These are phyloP conservation scores for Aspiorhynchus laticeps DNA, from an alignment of 2,113 vertebrate species.

Conservation along the genomic window DNA sequence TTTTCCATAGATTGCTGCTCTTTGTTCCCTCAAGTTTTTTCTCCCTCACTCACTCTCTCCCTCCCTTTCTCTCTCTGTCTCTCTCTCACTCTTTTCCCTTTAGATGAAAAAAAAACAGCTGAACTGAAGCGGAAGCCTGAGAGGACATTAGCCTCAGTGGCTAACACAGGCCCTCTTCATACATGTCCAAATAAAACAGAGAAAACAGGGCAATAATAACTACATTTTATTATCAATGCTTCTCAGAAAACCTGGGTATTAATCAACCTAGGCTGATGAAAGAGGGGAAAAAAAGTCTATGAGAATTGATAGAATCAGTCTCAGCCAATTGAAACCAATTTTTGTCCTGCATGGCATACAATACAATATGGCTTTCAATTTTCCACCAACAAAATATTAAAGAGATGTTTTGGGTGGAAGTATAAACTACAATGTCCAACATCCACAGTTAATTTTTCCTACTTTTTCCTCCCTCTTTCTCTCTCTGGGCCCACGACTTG, in stretches of 20 bases:
- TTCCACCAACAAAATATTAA: constrained; percentile 38
- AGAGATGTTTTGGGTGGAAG: constrained; percentile 21
- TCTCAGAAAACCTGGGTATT: not conserved
- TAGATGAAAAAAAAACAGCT: constrained; percentile 64
- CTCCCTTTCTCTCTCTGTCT: constrained; percentile 50
- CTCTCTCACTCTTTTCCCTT: constrained; percentile 62
- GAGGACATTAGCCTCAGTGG: constrained; percentile 57
- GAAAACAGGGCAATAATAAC: constrained; percentile 51
- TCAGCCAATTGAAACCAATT: not conserved
- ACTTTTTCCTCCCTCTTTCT: constrained; percentile 68
- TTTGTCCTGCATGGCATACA: not conserved
- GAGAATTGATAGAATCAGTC: not conserved
- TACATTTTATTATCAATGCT: no score
- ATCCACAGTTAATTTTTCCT: constrained; percentile 70
- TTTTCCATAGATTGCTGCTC: constrained; percentile 91
- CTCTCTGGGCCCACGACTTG: constrained; percentile 80
- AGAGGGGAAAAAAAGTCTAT: constrained; percentile 12
- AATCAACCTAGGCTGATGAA: not conserved
- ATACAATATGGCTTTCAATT: not conserved
- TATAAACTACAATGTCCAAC: constrained; percentile 54
- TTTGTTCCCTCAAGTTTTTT: constrained; percentile 81
- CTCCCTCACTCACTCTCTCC: constrained; percentile 51
- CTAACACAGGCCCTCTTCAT: constrained; percentile 52
- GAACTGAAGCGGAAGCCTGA: constrained; percentile 71
- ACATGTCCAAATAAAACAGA: constrained; percentile 41